Evolutionary conservation across 2,888 invertebrate genomes (phyloP), one percentile per base, ranked within the genome.

Genomic region (Baronia brevicornis): DNA sequence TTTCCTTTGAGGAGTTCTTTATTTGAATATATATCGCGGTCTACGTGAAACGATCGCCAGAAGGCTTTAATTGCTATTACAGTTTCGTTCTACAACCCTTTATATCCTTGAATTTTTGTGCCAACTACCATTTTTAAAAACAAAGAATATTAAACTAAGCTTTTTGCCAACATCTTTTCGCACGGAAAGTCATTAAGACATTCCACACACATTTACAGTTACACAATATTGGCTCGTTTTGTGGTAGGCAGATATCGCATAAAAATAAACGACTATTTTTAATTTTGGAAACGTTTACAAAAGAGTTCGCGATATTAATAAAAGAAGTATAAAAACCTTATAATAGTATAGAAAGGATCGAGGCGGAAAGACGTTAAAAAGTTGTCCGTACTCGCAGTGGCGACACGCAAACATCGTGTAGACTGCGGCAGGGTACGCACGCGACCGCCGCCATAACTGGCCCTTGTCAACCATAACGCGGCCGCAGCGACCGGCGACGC

Each of bases 391-490:
- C 36, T 33, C 39, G 35, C 38, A 33, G 41, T 25, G 34, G 33
- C 27, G 40, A 48, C 53, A 51, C 50, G 54, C 73, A 59, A 74
- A 63, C 63, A 62, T 54, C 54, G 60, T 59, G 63, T 59, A 63
- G 61, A 51, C 55, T 54, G 56, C 40, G 51, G 53, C 42, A 36
- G n/a, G n/a, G 48, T 49, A 51, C 57, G 57, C 68, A 61, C 60
- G 60, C 53, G 58, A 44, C 44, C 69, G 66, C 67, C 68, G 57
- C 65, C 64, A 62, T 69, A 73, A 73, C 73, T 71, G 70, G 58
- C 73, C 75, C 79, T 79, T 77, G 79, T 80, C 82, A 77, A 72
- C 82, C 77, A 73, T 80, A 79, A 80, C 79, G 79, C 54, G 63
- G 68, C 75, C 78, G 57, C 70, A 70, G 60, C 61, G 58, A 54